Percentiles rank a stretch among this genome's conserved stretches.
Conservation (phyloP, 2,888 invertebrate species). For the Cenopis cana region DNA sequence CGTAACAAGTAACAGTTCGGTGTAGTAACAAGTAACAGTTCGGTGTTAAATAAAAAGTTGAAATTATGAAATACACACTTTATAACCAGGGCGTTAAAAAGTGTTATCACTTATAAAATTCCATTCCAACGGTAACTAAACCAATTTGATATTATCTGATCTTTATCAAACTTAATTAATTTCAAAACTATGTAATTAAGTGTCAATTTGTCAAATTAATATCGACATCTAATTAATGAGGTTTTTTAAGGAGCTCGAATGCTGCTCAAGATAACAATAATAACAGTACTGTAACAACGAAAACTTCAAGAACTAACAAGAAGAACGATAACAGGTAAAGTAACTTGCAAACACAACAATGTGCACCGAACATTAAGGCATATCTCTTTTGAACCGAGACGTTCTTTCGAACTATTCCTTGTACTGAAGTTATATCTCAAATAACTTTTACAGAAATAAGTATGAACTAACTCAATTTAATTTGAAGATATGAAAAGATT, state of each 20-base stretch:
- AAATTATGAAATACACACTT: too few species aligned
- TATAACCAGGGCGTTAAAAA: not conserved
- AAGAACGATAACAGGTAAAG: constrained; percentile 39
- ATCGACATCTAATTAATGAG: not conserved
- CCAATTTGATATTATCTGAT: not conserved
- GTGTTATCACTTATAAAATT: too few species aligned
- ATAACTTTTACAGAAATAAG: constrained; percentile 24
- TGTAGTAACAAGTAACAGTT: not conserved
- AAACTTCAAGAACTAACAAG: constrained; percentile 41
- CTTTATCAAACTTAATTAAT: constrained; percentile 9
- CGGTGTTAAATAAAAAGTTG: not conserved
- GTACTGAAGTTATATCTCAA: constrained; percentile 20
- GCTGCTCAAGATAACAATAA: constrained; percentile 16
- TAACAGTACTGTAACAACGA: constrained; percentile 40
- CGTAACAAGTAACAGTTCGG: constrained; percentile 19
- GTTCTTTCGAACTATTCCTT: constrained; percentile 21
- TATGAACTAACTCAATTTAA: constrained; percentile 6
- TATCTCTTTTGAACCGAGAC: constrained; percentile 50
- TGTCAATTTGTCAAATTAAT: too few species aligned
- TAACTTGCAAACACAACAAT: constrained; percentile 58
- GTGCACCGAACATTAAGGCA: constrained; percentile 82
- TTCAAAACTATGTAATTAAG: too few species aligned
- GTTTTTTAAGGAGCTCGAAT: constrained; percentile 10
- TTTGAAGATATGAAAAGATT: constrained; percentile 4
- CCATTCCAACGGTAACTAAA: not conserved